Percentiles rank a stretch among this genome's conserved stretches.
Conservation (phyloP, 2,113 vertebrate genomes). For the Psephotus haematonotus region DNA sequence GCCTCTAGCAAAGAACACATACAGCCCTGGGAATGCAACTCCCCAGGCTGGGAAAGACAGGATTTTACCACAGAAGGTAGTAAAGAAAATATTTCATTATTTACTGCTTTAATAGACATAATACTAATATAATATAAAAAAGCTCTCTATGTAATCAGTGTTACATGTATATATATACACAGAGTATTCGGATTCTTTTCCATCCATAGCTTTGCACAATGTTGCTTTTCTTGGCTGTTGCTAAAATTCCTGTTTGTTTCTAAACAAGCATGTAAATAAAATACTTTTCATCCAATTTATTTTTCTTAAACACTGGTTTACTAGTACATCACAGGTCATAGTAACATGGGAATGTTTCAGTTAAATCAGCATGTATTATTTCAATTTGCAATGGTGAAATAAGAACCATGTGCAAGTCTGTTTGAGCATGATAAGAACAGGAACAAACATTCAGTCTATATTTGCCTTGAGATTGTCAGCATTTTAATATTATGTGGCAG, state of each 20-base stretch:
- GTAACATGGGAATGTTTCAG: not conserved
- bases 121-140: not conserved
- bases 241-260: not conserved
- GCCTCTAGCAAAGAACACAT: not conserved
- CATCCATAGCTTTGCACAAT: not conserved
- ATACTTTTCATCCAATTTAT: not conserved
- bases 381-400: not conserved
- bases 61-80: not conserved
- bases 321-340: not conserved
- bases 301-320: not conserved
- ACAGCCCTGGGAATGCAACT: not conserved
- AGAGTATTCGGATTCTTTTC: not conserved
- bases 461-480: not conserved
- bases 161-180: not conserved
- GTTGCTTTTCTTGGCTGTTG: not conserved
- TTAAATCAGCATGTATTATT: not conserved
- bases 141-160: not conserved
- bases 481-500: not conserved
- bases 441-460: not conserved
- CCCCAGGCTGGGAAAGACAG: not conserved
- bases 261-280: not conserved
- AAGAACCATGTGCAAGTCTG: not conserved
- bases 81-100: not conserved
- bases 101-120: not conserved
- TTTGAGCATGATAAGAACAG: constrained; percentile 6